These are phyloP conservation scores for Aptenodytes patagonicus DNA, from an alignment of 2,113 vertebrate genomes.

Conservation along the genomic window DNA sequence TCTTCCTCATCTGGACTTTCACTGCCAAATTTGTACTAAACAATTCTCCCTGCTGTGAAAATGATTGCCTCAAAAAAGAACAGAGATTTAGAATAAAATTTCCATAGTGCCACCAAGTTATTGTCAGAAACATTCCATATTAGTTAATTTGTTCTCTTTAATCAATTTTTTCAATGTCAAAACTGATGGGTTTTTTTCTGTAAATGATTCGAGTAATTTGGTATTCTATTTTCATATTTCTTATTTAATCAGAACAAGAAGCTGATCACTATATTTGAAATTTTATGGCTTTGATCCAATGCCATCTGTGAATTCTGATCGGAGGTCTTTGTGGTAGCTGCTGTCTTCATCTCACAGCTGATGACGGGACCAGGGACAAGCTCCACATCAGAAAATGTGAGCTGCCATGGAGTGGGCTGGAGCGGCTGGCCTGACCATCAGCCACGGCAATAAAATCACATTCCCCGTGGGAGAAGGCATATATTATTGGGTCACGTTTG, in stretches of 20 bases:
- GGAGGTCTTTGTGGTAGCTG: neutral
- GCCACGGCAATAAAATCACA: neutral
- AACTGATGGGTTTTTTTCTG: rapidly evolving
- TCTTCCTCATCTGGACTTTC: neutral
- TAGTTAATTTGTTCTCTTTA: neutral
- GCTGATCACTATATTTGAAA: neutral
- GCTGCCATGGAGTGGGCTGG: neutral
- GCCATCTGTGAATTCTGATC: neutral
- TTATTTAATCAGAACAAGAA: neutral
- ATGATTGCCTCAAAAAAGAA: neutral
- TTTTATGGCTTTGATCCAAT: neutral
- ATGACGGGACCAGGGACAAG: neutral
- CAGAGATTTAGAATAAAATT: neutral
- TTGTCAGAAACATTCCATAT: neutral
- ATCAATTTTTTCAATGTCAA: neutral
- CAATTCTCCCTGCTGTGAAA: neutral
- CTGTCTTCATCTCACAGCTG: neutral
- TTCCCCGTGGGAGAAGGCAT: neutral
- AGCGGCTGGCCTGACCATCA: neutral
- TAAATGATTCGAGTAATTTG: rapidly evolving
- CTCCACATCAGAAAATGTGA: neutral
- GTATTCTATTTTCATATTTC: neutral
- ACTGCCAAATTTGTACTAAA: neutral
- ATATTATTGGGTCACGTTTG: neutral
- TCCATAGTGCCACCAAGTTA: neutral